Percentiles rank a stretch among this genome's conserved stretches.
phyloP scores from a whole-genome alignment of 2,113 vertebrate species.

The Aegithalos caudatus region DNA sequence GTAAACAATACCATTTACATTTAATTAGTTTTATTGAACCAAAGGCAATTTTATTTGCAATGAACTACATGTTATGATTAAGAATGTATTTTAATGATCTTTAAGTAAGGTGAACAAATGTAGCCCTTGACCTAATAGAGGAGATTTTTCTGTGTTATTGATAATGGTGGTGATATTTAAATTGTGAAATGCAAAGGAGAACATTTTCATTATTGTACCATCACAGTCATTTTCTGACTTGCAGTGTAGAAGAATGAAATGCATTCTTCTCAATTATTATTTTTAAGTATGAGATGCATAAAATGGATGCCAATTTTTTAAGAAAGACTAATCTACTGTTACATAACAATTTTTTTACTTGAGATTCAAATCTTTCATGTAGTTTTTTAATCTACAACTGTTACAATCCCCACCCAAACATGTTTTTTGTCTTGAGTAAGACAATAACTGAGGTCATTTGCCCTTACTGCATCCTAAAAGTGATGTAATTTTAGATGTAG shows the following conservation, averaged over 20 bases:
- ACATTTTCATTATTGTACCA: constrained; percentile 66
- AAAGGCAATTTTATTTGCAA: constrained; percentile 85
- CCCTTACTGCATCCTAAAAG: not conserved
- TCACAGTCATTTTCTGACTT: constrained; percentile 67
- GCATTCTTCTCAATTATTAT: not conserved
- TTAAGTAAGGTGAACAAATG: constrained; percentile 86
- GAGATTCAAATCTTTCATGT: not conserved
- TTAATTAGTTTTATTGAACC: constrained; percentile 94
- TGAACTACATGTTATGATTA: constrained; percentile 86
- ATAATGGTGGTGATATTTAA: constrained; percentile 72
- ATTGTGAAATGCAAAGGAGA: constrained; percentile 62
- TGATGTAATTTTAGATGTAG: not conserved
- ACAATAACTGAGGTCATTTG: not conserved
- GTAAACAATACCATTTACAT: constrained; percentile 91
- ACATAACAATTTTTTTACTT: not conserved
- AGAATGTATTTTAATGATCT: constrained; percentile 87
- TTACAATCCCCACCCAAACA: not conserved
- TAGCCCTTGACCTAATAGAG: constrained; percentile 84
- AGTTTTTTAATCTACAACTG: not conserved
- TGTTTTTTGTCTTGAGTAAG: not conserved
- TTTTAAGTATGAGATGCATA: not conserved
- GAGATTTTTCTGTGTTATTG: constrained; percentile 72
- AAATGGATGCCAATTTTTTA: not conserved
- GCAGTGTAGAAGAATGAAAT: not conserved
- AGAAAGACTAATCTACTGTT: not conserved